Percentiles rank a stretch among this genome's conserved stretches.
phyloP scores from a whole-genome alignment of 2,113 vertebrate genomes.

The Microtus oregoni region DNA sequence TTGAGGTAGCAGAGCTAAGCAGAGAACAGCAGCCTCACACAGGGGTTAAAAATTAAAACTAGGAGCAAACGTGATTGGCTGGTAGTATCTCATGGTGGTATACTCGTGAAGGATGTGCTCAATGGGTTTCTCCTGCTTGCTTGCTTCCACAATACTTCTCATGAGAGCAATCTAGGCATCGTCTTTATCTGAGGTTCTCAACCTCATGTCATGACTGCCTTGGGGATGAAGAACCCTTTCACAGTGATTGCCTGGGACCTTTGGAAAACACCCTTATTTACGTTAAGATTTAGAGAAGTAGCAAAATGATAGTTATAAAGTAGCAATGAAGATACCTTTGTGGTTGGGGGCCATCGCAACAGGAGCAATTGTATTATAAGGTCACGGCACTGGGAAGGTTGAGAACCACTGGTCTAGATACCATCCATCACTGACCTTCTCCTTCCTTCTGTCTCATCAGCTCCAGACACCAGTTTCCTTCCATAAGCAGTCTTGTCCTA shows the following conservation, averaged over 20 bases:
- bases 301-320: neutral
- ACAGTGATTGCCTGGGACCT: neutral
- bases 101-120: neutral
- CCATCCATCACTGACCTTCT: neutral
- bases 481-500: neutral
- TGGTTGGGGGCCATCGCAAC: neutral
- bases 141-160: neutral
- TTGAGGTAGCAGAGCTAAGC: too few relatives aligned
- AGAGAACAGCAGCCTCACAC: neutral
- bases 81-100: accelerated
- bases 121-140: neutral
- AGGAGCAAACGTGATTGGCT: neutral
- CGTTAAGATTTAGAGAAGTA: neutral
- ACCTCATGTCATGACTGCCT: neutral
- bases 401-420: neutral
- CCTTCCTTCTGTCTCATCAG: neutral
- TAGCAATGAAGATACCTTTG: neutral
- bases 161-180: neutral
- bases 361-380: too few relatives aligned
- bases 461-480: neutral
- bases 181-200: neutral
- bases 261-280: neutral
- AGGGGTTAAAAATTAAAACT: neutral
- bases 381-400: neutral
- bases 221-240: neutral